Conservation (phyloP, 1,140 invertebrate genomes). For the Coenobita brevimanus region DNA sequence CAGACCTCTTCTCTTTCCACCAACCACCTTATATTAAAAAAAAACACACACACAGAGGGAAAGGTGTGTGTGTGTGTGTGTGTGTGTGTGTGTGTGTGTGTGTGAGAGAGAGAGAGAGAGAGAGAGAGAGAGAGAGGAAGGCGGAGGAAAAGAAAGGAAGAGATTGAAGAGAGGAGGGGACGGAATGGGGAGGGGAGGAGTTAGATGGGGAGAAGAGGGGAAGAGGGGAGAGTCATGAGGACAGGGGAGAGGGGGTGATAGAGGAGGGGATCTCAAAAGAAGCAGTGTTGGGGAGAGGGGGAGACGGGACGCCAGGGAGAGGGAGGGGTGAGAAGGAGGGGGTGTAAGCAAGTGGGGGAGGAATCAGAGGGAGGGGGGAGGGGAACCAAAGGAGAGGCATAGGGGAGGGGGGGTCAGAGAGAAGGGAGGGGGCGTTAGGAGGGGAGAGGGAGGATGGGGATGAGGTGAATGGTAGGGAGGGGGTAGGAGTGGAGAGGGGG, state of each 20-base stretch:
- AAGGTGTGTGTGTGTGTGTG: conserved; percentile 15
- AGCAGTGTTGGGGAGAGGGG: not conserved
- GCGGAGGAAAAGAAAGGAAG: not conserved
- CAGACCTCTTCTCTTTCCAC: not conserved
- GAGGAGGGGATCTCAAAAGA: not conserved
- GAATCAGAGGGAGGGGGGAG: too few relatives aligned
- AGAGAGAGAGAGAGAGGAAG: not conserved
- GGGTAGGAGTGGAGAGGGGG: too few relatives aligned
- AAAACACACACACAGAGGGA: not conserved
- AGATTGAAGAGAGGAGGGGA: not conserved
- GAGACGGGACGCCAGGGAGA: not conserved
- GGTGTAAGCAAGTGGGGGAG: too few relatives aligned
- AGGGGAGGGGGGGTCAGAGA: too few relatives aligned
- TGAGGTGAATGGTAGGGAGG: too few relatives aligned
- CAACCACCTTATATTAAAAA: not conserved
- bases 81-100: conserved; percentile 14
- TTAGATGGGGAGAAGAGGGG: not conserved
- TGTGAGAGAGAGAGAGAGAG: not conserved
- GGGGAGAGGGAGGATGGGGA: too few relatives aligned
- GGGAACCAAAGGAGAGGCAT: too few relatives aligned
- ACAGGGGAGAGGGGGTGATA: not conserved
- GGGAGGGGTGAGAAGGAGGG: too few relatives aligned
- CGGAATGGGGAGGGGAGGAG: not conserved
- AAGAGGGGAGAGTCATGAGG: not conserved
- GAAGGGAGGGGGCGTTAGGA: too few relatives aligned